Percentiles rank a stretch among this genome's conserved stretches.
phyloP scores from a whole-genome alignment of 2,113 vertebrate genomes.

The Cairina moschata region DNA sequence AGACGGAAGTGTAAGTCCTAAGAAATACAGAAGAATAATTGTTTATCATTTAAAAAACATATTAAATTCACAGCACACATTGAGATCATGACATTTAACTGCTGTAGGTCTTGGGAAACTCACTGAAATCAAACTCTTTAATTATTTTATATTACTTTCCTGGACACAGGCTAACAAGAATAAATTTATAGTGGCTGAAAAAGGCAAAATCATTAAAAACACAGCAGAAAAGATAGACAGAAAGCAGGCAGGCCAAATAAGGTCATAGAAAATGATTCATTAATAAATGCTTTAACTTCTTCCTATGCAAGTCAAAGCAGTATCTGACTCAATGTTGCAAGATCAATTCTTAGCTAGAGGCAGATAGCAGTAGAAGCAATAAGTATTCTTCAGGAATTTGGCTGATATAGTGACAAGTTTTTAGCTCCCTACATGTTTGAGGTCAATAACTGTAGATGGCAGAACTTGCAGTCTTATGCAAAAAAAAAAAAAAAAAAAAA shows the following conservation, averaged over 20 bases:
- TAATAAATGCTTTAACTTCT: neutral
- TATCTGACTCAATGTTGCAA: neutral
- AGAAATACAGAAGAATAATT: neutral
- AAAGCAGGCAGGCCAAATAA: neutral
- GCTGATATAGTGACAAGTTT: neutral
- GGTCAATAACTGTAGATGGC: neutral
- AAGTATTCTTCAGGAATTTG: neutral
- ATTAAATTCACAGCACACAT: neutral
- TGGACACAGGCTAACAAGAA: neutral
- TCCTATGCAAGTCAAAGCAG: neutral
- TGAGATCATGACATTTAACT: neutral
- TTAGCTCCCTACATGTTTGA: neutral
- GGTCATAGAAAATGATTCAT: neutral
- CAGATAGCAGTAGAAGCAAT: accelerated
- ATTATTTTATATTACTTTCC: neutral
- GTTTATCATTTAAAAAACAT: neutral
- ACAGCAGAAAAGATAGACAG: neutral
- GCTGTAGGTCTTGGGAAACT: neutral
- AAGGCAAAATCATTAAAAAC: neutral
- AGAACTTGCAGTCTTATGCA: neutral
- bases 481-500: too few relatives aligned
- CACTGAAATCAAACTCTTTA: neutral
- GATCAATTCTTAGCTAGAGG: neutral
- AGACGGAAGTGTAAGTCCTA: neutral
- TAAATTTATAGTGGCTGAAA: neutral